These are phyloP conservation scores for Brachionus calyciflorus DNA, from an alignment of 1,140 invertebrate species.

Conservation along the genomic window DNA sequence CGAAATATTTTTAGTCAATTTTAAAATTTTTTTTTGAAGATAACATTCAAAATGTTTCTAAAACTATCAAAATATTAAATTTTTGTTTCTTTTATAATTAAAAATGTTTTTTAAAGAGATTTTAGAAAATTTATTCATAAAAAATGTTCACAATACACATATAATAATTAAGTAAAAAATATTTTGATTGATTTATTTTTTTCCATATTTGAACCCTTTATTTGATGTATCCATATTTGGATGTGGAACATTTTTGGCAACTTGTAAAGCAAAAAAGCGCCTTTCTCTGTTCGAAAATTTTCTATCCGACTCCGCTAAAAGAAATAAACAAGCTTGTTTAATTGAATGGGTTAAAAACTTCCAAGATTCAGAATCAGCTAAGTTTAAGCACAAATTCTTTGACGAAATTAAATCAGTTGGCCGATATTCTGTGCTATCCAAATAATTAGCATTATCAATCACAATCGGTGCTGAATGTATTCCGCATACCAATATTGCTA, in stretches of 20 bases:
- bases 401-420: not conserved
- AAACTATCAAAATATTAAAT: no score
- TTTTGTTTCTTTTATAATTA: no score
- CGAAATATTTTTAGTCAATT: no score
- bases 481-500: not conserved
- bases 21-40: no score
- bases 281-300: not conserved
- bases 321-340: not conserved
- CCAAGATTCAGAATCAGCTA: not conserved
- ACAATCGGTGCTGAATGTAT: not conserved
- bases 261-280: slow-evolving; percentile 41
- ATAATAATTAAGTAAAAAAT: no score
- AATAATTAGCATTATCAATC: not conserved
- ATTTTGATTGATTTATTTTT: no score
- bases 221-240: not conserved
- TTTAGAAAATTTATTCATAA: no score
- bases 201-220: slow-evolving; percentile 45
- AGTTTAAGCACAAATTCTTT: not conserved
- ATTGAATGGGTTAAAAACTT: not conserved
- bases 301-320: no score
- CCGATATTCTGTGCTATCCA: no score
- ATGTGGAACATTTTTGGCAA: slow-evolving; percentile 11
- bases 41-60: no score
- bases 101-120: no score
- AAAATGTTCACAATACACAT: no score